phyloP scores from a whole-genome alignment of 2,113 vertebrate species.

The Scomber japonicus region DNA sequence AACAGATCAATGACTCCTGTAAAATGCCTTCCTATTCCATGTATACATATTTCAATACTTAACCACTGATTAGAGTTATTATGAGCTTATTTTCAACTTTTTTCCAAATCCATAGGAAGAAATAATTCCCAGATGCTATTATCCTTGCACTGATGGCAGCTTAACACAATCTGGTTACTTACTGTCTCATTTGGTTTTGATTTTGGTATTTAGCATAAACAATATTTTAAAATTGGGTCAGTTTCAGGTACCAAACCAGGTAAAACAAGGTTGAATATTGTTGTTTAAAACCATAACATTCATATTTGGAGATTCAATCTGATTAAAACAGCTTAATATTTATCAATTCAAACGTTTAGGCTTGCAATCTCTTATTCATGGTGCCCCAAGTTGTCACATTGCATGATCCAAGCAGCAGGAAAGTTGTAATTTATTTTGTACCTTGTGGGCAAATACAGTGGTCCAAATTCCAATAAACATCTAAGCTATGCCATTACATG shows the following conservation, averaged over 20 bases:
- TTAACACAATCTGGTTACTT: background rate
- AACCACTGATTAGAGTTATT: background rate
- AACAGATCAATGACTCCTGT: background rate
- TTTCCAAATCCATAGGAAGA: background rate
- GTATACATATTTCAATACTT: background rate
- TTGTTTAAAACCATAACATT: background rate
- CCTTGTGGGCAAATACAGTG: slow-evolving; percentile 55
- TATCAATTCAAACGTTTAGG: slow-evolving; percentile 2
- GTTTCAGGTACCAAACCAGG: background rate
- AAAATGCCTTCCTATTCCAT: background rate
- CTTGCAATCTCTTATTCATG: slow-evolving; percentile 21
- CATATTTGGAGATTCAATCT: background rate
- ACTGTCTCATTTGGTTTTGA: background rate
- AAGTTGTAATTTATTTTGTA: slow-evolving; percentile 61
- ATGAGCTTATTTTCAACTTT: background rate
- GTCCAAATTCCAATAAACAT: slow-evolving; percentile 70
- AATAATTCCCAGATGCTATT: too few species aligned
- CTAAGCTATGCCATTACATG: slow-evolving; percentile 59
- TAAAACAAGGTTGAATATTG: background rate
- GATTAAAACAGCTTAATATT: slow-evolving; percentile 20
- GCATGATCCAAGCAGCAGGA: slow-evolving; percentile 37
- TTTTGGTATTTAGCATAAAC: too few species aligned
- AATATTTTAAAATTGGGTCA: background rate
- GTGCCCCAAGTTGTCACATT: slow-evolving; percentile 34
- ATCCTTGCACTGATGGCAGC: too few species aligned